phyloP scores from a whole-genome alignment of 2,113 vertebrate species.

The Bubalus kerabau region DNA sequence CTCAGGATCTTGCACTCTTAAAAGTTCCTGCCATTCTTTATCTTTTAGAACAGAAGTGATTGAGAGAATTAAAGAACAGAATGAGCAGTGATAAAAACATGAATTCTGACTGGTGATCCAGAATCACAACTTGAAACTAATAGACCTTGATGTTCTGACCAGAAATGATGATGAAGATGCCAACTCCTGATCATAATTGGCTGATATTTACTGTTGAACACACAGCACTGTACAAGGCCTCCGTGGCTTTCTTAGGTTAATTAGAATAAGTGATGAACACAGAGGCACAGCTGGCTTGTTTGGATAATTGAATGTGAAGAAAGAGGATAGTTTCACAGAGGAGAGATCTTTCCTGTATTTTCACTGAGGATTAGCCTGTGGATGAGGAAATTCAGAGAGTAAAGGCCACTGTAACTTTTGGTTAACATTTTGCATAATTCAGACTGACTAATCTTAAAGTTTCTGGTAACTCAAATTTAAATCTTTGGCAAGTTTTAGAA shows the following conservation, averaged over 20 bases:
- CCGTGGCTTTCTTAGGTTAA: conserved; percentile 41
- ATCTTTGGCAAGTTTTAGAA: conserved; percentile 38
- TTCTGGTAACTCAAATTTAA: conserved; percentile 40
- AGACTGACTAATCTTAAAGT: conserved; percentile 15
- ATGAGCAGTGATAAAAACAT: background rate
- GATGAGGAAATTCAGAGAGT: conserved; percentile 35
- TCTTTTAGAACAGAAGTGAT: background rate
- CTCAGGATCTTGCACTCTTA: conserved; percentile 12
- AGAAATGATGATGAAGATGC: conserved; percentile 25
- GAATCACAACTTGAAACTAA: background rate
- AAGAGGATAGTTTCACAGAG: conserved; percentile 11
- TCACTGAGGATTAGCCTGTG: conserved; percentile 36
- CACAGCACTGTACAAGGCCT: background rate
- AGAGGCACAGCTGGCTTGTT: background rate
- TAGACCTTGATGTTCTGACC: conserved; percentile 22
- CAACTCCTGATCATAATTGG: background rate
- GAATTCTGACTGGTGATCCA: background rate
- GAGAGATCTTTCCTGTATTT: conserved; percentile 23
- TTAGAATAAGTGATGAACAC: conserved; percentile 5
- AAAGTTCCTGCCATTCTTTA: conserved; percentile 2
- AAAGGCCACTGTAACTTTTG: conserved; percentile 34
- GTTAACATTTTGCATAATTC: conserved; percentile 57
- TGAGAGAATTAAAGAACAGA: background rate
- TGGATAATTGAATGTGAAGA: conserved; percentile 38
- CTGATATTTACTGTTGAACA: background rate